phyloP scores from a whole-genome alignment of 2,797 vertebrate species.

The Syngnathus rostellatus region DNA sequence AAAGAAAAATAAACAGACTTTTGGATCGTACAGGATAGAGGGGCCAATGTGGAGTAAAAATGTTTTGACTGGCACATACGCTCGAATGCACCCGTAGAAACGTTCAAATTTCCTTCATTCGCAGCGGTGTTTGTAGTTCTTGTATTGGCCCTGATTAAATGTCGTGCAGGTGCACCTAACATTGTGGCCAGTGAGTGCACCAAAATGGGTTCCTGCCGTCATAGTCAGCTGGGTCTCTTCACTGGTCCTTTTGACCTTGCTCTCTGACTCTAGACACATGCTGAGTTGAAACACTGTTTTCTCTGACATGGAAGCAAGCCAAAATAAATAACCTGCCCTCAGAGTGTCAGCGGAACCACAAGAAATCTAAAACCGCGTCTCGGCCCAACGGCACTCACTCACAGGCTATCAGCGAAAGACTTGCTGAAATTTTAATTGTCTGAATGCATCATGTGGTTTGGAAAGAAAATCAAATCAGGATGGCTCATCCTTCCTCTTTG shows the following conservation, averaged over 20 bases:
- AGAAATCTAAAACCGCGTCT: conserved; percentile 68
- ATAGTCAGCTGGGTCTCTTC: conserved; percentile 5
- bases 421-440: conserved; percentile 82
- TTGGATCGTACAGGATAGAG: too few relatives aligned
- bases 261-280: conserved; percentile 31
- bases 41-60: too few relatives aligned
- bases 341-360: conserved; percentile 68
- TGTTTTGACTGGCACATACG: too few relatives aligned
- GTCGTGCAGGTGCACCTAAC: neutral
- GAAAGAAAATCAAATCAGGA: conserved; percentile 71
- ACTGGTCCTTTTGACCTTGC: conserved; percentile 57
- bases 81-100: neutral
- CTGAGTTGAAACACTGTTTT: conserved; percentile 49
- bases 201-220: neutral
- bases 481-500: conserved; percentile 61
- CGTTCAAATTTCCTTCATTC: neutral
- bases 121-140: neutral
- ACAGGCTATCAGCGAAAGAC: conserved; percentile 72
- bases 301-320: conserved; percentile 53
- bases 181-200: neutral
- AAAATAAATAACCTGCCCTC: conserved; percentile 63
- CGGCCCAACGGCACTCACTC: conserved; percentile 52
- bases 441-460: conserved; percentile 76
- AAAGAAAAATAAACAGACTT: neutral
- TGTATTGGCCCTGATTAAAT: neutral